Conservation (phyloP, 2,888 invertebrate species). For the Lepidocyrtinus sp. region DNA sequence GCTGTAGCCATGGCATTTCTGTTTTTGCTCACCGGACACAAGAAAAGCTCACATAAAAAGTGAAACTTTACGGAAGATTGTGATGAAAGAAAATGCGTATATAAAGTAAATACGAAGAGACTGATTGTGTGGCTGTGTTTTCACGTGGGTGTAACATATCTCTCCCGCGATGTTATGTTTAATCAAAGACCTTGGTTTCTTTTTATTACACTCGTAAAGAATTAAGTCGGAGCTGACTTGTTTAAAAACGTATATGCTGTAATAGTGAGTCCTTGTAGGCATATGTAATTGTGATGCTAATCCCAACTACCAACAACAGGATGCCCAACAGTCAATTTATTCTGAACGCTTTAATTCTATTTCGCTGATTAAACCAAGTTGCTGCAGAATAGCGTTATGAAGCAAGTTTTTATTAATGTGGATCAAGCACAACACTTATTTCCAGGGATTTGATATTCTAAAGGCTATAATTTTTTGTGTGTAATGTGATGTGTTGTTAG, state of each 20-base stretch:
- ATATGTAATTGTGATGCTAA: too few relatives aligned
- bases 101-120: background rate
- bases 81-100: background rate
- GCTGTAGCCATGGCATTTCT: background rate
- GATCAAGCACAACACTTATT: too few relatives aligned
- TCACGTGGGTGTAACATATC: slow-evolving; percentile 7
- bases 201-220: slow-evolving; percentile 12
- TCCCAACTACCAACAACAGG: too few relatives aligned
- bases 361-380: too few relatives aligned
- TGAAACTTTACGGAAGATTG: background rate
- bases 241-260: background rate
- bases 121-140: background rate
- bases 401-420: too few relatives aligned
- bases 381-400: too few relatives aligned
- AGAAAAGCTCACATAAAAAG: background rate
- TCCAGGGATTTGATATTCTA: too few relatives aligned
- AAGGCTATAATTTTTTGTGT: too few relatives aligned
- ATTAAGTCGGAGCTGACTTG: background rate
- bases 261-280: too few relatives aligned
- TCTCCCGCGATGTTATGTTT: background rate
- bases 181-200: slow-evolving; percentile 4
- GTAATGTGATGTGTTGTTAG: background rate
- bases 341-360: too few relatives aligned
- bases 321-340: too few relatives aligned
- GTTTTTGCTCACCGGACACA: background rate